Percentiles rank a stretch among this genome's conserved stretches.
phyloP scores from a whole-genome alignment of 1,140 invertebrate genomes.

The Tetragonula clypearis region DNA sequence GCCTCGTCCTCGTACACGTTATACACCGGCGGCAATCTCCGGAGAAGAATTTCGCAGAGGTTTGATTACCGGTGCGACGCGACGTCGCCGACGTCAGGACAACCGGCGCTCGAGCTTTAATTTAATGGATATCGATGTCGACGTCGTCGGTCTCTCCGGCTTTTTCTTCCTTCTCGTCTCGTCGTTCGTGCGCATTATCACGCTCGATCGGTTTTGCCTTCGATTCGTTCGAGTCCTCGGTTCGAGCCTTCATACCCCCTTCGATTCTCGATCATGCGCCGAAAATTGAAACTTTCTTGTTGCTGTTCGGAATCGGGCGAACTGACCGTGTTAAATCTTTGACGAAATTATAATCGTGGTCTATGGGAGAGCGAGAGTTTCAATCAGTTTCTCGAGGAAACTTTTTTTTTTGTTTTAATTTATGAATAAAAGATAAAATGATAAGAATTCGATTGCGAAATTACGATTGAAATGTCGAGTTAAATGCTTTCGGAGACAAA shows the following conservation, averaged over 20 bases:
- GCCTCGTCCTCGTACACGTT: not conserved
- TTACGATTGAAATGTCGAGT: too few relatives aligned
- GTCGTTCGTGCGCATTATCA: not conserved
- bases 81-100: not conserved
- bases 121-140: conserved; percentile 32
- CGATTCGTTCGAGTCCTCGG: too few relatives aligned
- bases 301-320: not conserved
- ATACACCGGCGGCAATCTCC: conserved; percentile 10
- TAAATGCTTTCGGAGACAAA: too few relatives aligned
- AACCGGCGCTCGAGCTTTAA: conserved; percentile 2
- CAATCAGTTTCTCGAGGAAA: too few relatives aligned
- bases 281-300: not conserved
- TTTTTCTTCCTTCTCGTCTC: too few relatives aligned
- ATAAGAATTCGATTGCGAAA: too few relatives aligned
- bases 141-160: not conserved
- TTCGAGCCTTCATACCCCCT: not conserved
- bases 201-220: not conserved
- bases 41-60: conserved; percentile 15
- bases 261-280: not conserved
- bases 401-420: too few relatives aligned
- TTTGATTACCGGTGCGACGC: conserved; percentile 17
- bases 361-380: too few relatives aligned
- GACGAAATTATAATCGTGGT: too few relatives aligned
- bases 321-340: too few relatives aligned
- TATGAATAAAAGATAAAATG: too few relatives aligned